Evolutionary conservation across 2,888 invertebrate genomes (phyloP).

Genomic region (Agonopterix alstromeriana): DNA sequence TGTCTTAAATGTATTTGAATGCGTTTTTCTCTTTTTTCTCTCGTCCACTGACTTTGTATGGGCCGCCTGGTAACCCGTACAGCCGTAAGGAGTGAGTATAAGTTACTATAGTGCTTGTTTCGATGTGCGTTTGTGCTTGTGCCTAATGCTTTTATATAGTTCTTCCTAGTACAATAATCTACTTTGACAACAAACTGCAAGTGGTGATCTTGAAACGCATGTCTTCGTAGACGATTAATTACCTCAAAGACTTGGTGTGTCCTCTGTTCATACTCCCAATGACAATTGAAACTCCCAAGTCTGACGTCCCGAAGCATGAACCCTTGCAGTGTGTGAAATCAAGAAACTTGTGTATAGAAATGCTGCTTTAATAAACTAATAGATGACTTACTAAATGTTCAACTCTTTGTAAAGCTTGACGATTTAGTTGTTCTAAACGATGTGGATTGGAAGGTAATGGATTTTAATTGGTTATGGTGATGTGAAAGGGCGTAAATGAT

Average conservation of each 20-base stretch:
- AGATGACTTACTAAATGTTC: conserved; percentile 71
- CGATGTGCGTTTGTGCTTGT: conserved; percentile 73
- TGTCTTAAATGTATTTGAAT: conserved; percentile 78
- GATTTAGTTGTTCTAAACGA: conserved; percentile 70
- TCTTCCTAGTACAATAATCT: conserved; percentile 61
- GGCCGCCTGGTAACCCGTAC: conserved; percentile 81
- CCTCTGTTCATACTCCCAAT: conserved; percentile 22
- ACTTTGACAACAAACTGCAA: conserved; percentile 66
- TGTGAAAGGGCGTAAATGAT: conserved; percentile 69
- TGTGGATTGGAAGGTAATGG: conserved; percentile 76
- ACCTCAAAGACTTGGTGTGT: conserved; percentile 50
- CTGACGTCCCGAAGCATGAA: conserved; percentile 53
- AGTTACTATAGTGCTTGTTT: conserved; percentile 77
- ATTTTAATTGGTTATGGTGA: conserved; percentile 73
- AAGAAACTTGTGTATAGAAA: conserved; percentile 50
- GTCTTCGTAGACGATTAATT: conserved; percentile 41
- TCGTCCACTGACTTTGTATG: conserved; percentile 82
- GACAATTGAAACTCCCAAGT: conserved; percentile 39
- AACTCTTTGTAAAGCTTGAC: conserved; percentile 69
- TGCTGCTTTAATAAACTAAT: conserved; percentile 61
- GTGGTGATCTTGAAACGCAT: conserved; percentile 53
- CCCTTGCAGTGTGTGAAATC: conserved; percentile 69
- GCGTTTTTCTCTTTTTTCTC: conserved; percentile 78
- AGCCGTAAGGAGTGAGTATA: conserved; percentile 84
- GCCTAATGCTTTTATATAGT: conserved; percentile 65